Evolutionary conservation across 2,797 vertebrate genomes (phyloP).

Genomic region (Amniataba percoides): DNA sequence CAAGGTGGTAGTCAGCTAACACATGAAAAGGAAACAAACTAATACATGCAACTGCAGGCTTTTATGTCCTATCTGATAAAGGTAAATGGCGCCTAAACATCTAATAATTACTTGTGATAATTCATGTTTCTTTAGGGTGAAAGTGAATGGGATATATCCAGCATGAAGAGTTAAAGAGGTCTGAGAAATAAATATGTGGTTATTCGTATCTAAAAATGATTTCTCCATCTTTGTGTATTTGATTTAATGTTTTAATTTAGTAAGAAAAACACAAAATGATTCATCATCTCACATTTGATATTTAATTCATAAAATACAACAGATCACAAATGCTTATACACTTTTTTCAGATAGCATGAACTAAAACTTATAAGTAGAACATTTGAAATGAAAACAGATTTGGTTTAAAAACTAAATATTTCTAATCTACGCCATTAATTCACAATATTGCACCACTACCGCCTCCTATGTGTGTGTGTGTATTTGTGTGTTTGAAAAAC

Average conservation of each 20-base stretch:
- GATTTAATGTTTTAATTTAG: neutral
- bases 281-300: conserved; percentile 38
- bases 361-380: conserved; percentile 30
- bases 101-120: neutral
- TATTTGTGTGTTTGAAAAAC: conserved; percentile 8
- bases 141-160: neutral
- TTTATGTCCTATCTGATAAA: neutral
- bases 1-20: conserved; percentile 45
- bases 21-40: neutral
- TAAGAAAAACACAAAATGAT: conserved; percentile 6
- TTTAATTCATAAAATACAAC: conserved; percentile 61
- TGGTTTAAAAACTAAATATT: conserved; percentile 30
- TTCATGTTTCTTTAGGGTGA: neutral
- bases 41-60: conserved; percentile 9
- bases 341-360: conserved; percentile 37
- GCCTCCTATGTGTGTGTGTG: conserved; percentile 19
- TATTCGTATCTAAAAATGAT: neutral
- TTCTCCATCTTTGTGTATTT: neutral
- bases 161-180: neutral
- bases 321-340: conserved; percentile 50
- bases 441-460: conserved; percentile 55
- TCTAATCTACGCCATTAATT: conserved; percentile 20
- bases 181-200: neutral
- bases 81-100: conserved; percentile 2
- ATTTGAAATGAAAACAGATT: conserved; percentile 44